Evolutionary conservation across 2,113 vertebrate species (phyloP).

Genomic region (Burhinus oedicnemus): DNA sequence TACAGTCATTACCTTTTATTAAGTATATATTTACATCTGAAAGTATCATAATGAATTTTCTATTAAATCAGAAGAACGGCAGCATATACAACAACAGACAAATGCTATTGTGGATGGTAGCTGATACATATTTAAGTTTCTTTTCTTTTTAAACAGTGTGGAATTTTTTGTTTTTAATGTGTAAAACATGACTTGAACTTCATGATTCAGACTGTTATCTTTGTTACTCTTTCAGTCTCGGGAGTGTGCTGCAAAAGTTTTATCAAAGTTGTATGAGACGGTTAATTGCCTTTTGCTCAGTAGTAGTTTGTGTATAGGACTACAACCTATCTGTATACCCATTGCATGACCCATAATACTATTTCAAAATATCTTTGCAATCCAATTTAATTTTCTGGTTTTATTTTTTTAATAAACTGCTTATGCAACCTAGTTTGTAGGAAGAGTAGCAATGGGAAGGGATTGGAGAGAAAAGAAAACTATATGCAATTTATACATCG

Average conservation of each 20-base stretch:
- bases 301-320: background rate
- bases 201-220: background rate
- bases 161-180: background rate
- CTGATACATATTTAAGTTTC: background rate
- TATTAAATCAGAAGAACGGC: background rate
- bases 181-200: background rate
- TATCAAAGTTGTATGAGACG: background rate
- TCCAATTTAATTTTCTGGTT: background rate
- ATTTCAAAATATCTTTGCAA: background rate
- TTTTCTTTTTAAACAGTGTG: background rate
- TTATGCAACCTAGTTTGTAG: background rate
- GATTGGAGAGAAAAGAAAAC: background rate
- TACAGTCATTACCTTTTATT: background rate
- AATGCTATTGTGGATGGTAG: background rate
- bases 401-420: background rate
- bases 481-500: background rate
- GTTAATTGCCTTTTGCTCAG: background rate
- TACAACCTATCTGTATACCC: background rate
- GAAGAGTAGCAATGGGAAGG: background rate
- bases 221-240: background rate
- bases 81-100: background rate
- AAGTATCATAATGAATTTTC: background rate
- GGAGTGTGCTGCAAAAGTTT: background rate
- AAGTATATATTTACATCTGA: background rate
- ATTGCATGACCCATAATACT: background rate